phyloP scores from a whole-genome alignment of 2,113 vertebrate species.

The Eleginops maclovinus region DNA sequence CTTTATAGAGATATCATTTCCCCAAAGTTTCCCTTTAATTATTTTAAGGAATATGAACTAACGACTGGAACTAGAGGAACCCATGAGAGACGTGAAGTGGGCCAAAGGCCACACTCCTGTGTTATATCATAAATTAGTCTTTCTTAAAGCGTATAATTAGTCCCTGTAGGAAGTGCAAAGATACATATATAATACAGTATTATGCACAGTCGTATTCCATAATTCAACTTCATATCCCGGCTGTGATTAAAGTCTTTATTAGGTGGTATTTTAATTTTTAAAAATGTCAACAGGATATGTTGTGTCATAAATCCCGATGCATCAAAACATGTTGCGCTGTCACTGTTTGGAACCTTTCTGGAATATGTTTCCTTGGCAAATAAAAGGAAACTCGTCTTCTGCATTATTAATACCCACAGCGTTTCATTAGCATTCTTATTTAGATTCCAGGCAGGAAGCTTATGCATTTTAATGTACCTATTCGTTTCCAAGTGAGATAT shows the following conservation, averaged over 20 bases:
- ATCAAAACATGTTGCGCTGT: slow-evolving; percentile 53
- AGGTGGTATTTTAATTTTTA: slow-evolving; percentile 41
- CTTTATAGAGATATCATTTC: slow-evolving; percentile 11
- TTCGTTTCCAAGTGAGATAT: slow-evolving; percentile 60
- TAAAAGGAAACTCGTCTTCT: slow-evolving; percentile 55
- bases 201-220: slow-evolving; percentile 41
- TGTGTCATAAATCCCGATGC: slow-evolving; percentile 45
- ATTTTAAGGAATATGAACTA: slow-evolving; percentile 23
- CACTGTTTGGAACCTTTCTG: slow-evolving; percentile 42
- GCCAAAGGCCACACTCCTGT: slow-evolving; percentile 60
- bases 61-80: slow-evolving; percentile 28
- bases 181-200: slow-evolving; percentile 51
- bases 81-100: slow-evolving; percentile 36
- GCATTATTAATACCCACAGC: slow-evolving; percentile 71
- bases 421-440: slow-evolving; percentile 77
- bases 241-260: slow-evolving; percentile 66
- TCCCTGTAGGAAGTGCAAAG: slow-evolving; percentile 51
- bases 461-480: slow-evolving; percentile 76
- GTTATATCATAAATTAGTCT: slow-evolving; percentile 58
- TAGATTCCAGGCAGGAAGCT: slow-evolving; percentile 69
- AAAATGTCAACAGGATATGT: slow-evolving; percentile 53
- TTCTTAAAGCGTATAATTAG: slow-evolving; percentile 61
- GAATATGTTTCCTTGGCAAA: slow-evolving; percentile 65
- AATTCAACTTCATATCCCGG: slow-evolving; percentile 54
- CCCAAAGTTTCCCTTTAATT: slow-evolving; percentile 6